phyloP scores from a whole-genome alignment of 1,140 invertebrate species.

The Melitaea cinxia region DNA sequence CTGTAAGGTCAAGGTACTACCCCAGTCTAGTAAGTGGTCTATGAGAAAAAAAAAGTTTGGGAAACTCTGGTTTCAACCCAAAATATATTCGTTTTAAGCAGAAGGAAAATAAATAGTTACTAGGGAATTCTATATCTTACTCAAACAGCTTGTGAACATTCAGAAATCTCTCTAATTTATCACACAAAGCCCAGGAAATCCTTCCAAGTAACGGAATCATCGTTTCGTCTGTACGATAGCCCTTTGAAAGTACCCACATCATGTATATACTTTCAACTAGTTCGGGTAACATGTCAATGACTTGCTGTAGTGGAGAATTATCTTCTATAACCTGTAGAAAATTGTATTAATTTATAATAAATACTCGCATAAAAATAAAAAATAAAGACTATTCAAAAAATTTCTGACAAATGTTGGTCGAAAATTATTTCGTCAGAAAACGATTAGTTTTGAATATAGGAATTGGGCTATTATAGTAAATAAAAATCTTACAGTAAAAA shows the following conservation, averaged over 20 bases:
- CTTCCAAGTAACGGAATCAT: conserved; percentile 90
- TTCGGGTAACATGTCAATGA: conserved; percentile 87
- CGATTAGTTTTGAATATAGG: too few relatives aligned
- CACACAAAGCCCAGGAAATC: conserved; percentile 90
- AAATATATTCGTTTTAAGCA: neutral
- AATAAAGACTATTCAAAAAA: neutral
- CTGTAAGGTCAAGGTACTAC: too few relatives aligned
- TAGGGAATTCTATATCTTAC: conserved; percentile 59
- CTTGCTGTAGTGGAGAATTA: conserved; percentile 86
- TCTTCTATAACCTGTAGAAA: conserved; percentile 86
- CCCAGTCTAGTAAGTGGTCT: too few relatives aligned
- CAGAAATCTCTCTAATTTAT: conserved; percentile 88
- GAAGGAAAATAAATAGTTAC: neutral
- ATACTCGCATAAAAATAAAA: neutral
- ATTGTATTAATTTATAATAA: neutral
- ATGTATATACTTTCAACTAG: conserved; percentile 92
- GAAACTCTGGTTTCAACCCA: too few relatives aligned
- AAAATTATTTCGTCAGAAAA: too few relatives aligned
- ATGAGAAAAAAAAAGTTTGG: too few relatives aligned
- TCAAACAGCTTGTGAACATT: conserved; percentile 87
- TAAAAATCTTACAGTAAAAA: conserved; percentile 86
- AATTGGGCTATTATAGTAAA: neutral
- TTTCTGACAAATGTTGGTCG: neutral
- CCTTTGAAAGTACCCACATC: conserved; percentile 91
- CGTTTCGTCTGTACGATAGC: conserved; percentile 87